A percentile compares a stretch with the other conserved stretches of the same genome.
Evolutionary conservation across 2,113 vertebrate genomes (phyloP).

Genomic region (Clarias macrocephalus): DNA sequence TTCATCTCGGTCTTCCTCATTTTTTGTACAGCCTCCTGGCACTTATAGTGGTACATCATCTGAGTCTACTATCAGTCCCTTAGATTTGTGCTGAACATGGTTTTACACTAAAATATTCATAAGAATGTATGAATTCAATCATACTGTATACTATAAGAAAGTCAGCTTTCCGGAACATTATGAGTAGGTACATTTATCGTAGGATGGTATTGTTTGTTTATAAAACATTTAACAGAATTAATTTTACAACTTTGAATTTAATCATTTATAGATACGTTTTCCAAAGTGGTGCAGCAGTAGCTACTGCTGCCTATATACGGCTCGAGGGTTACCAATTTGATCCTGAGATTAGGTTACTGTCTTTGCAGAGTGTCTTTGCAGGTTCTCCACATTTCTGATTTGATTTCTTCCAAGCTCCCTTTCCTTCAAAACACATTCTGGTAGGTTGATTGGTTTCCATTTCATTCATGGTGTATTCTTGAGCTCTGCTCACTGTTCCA

Average conservation of each 20-base stretch:
- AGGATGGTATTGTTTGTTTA: neutral
- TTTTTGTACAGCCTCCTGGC: neutral
- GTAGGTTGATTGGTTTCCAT: neutral
- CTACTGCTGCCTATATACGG: neutral
- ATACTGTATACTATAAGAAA: no score
- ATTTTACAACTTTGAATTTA: neutral
- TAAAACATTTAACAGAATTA: neutral
- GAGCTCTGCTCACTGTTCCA: neutral
- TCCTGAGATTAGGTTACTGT: neutral
- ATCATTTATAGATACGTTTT: neutral
- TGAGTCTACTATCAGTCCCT: neutral
- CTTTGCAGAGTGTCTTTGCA: neutral
- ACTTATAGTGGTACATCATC: neutral
- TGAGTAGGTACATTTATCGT: neutral
- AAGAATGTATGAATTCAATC: neutral
- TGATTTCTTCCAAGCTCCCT: neutral
- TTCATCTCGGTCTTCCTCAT: constrained; percentile 20
- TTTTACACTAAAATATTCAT: neutral
- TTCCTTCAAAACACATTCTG: neutral
- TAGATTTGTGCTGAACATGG: neutral
- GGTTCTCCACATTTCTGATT: neutral
- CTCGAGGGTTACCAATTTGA: neutral
- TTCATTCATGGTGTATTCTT: neutral
- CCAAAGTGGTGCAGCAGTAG: neutral
- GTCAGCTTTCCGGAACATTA: neutral